Base-by-base conservation (phyloP, 64 coral and sea anemone genomes). In the Montipora efflorescens region DNA sequence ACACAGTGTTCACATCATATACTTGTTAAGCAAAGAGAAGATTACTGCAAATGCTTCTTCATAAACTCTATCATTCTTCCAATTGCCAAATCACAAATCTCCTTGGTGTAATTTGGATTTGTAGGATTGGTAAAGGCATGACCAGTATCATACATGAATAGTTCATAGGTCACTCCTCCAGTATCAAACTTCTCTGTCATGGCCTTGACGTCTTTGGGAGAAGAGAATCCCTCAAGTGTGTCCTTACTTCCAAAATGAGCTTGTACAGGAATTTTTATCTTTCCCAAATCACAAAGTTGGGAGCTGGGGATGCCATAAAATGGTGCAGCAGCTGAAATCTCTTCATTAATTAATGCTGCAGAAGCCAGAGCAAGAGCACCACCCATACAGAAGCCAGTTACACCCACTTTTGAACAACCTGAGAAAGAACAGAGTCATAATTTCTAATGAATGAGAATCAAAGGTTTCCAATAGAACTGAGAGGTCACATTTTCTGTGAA, bases 311-410 rank as follows among this genome's bases (percentile, higher is more conserved):
- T 96, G 62, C 95, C 95, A 47, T 96, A 96, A 79, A 96, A 96
- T 43, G 95, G 95, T 8, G 87, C 90, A 7, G 95, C 83, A 14
- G 95, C 95, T 51, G 95, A 89, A 48, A 96, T 93, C 67, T 86
- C 44, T 66, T 96, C 84, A n/a, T 76, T 20, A 51, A 89, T 79
- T 7, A 92, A 69, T 21, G 87, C 95, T 16, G 95, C 95, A 43
- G 95, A 48, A 13, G 95, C 95, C 6, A 96, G 57, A 13, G 67
- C 43, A 6, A 96, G 66, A 16, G 95, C 76, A 0, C 95, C 95
- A 47, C 95, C 95, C 95, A 96, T 96, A 72, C 95, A 96, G 85
- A 96, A 96, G 5, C 95, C 95, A 21, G 95, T 96, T 5, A 96
- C 87, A 16, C 95, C 95, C 20, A 96, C 90, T 70, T 96, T 96